Evolutionary conservation across 2,888 invertebrate species (phyloP).

Genomic region (Cheilosia pagana): DNA sequence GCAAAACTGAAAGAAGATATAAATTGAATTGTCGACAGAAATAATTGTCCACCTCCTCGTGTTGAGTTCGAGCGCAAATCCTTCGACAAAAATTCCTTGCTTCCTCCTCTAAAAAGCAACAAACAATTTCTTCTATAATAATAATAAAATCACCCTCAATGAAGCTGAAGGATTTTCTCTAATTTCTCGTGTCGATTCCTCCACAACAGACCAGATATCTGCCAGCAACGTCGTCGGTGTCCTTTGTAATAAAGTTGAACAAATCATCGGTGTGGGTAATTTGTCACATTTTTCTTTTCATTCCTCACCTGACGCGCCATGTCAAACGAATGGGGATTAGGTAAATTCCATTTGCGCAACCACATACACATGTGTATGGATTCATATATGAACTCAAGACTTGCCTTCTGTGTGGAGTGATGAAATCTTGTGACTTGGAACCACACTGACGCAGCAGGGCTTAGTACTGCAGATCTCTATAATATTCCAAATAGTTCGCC

Average conservation of each 20-base stretch:
- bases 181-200: slow-evolving; percentile 59
- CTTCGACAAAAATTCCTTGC: slow-evolving; percentile 26
- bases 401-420: slow-evolving; percentile 50
- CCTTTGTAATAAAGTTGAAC: slow-evolving; percentile 73
- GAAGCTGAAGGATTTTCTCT: slow-evolving; percentile 40
- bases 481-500: slow-evolving; percentile 68
- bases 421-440: slow-evolving; percentile 68
- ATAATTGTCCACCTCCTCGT: slow-evolving; percentile 34
- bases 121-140: slow-evolving; percentile 20
- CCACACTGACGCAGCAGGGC: slow-evolving; percentile 42
- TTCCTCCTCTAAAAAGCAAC: neutral
- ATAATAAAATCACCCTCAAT: slow-evolving; percentile 67
- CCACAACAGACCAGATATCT: slow-evolving; percentile 52
- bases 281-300: slow-evolving; percentile 76
- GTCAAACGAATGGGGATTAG: slow-evolving; percentile 74
- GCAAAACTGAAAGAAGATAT: slow-evolving; percentile 23
- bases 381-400: slow-evolving; percentile 37
- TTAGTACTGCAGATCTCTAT: slow-evolving; percentile 37
- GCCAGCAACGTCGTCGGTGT: slow-evolving; percentile 18
- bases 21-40: slow-evolving; percentile 49
- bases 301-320: slow-evolving; percentile 71
- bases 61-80: slow-evolving; percentile 13
- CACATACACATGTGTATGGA: neutral
- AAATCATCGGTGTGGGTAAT: slow-evolving; percentile 75
- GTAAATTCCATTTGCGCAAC: slow-evolving; percentile 71